Base-by-base conservation (phyloP, 1,140 invertebrate genomes). In the Periplaneta americana region DNA sequence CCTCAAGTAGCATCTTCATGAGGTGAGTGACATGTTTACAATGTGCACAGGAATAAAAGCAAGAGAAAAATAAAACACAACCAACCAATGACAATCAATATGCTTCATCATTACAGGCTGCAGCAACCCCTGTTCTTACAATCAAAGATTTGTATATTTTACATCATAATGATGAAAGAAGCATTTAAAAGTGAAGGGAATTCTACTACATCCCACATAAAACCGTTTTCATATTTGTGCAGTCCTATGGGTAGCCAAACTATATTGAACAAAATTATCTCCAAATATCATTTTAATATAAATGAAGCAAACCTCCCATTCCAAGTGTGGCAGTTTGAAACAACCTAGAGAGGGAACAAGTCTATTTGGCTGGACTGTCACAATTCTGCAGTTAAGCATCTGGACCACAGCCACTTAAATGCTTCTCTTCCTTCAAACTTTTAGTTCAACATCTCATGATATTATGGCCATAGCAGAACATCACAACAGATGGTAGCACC, bases 361-460 rank as follows among this genome's bases (percentile, higher is more conserved):
- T 66, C 48, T 66, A 28, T 66, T 66, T 66, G 22, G 48, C 48
- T 66, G 48, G 22, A 66, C 48, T 9, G 48, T 66, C 48, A 66
- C 8, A 28, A n/a, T 2, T 66, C 48, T 66, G 48, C 48, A 66
- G 28, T n/a, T 66, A 66, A 66, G 48, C 35, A 78, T 36, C 34
- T 78, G 34, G 76, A 78, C 76, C 76, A 78, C 35, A 78, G 76
- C 76, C 76, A 35, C 28, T 78, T 78, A 78, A 39, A 78, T 78
- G 76, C 76, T 17, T n/a, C 48, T 66, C 22, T 28, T 28, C 13
- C 48, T 66, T 66, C 48, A 66, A 66, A 66, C 48, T 66, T 78
- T 78, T 34, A 36, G 76, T 78, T 78, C n/a, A 78, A 36, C 36
- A 78, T 78, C n/a, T 78, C 76, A 78, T 36, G 32, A 31, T 76